Percentiles rank a stretch among this genome's conserved stretches.
Evolutionary conservation across 2,888 invertebrate species (phyloP).

Genomic region (Melanotus villosus): DNA sequence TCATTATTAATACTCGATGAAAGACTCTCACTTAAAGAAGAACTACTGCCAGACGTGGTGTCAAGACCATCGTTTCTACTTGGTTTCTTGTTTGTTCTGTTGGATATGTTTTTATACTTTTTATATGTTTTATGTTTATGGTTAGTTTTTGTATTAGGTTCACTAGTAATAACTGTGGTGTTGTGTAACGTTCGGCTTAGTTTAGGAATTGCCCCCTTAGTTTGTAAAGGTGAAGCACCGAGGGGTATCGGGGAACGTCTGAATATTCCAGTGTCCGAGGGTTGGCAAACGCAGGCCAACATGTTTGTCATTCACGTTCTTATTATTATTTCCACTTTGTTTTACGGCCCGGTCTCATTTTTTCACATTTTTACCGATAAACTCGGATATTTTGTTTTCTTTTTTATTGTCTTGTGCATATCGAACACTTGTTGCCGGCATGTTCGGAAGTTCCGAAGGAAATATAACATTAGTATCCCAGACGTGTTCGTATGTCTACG

Average conservation of each 20-base stretch:
- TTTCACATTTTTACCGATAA: background rate
- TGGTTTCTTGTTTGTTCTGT: constrained; percentile 14
- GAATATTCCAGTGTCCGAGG: constrained; percentile 73
- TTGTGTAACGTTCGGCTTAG: constrained; percentile 59
- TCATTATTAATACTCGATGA: constrained; percentile 34
- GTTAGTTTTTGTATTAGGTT: constrained; percentile 49
- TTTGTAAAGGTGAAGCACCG: constrained; percentile 66
- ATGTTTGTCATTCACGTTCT: constrained; percentile 65
- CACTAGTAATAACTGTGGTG: constrained; percentile 58
- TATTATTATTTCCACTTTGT: constrained; percentile 24
- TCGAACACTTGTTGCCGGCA: constrained; percentile 46
- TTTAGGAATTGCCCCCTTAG: constrained; percentile 58
- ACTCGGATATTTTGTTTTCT: constrained; percentile 18
- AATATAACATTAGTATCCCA: constrained; percentile 46
- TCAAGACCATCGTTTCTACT: constrained; percentile 19
- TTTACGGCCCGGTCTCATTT: constrained; percentile 15
- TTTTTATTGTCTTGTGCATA: constrained; percentile 43
- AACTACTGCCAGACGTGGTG: constrained; percentile 27
- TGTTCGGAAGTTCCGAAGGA: constrained; percentile 39
- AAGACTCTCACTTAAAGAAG: constrained; percentile 33
- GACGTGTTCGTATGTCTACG: constrained; percentile 43
- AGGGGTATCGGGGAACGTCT: constrained; percentile 71
- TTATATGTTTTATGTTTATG: constrained; percentile 28
- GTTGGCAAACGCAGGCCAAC: constrained; percentile 80
- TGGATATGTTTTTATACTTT: constrained; percentile 11